Evolutionary conservation across 2,888 invertebrate species (phyloP).

Genomic region (Chironomus riparius): DNA sequence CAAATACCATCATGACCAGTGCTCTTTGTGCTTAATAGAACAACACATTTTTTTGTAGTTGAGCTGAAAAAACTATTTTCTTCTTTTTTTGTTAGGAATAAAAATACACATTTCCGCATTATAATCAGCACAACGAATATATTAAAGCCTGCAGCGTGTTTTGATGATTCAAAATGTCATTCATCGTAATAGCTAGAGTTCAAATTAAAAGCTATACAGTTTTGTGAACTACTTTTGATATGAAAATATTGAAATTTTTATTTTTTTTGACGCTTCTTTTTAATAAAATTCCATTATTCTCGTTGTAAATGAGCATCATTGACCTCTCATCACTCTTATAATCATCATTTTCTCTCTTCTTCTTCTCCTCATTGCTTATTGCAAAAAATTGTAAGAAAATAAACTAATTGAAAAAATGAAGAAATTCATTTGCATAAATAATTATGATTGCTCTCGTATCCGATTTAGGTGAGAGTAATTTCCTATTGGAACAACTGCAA

Average conservation of each 20-base stretch:
- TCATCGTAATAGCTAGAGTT: background rate
- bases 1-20: background rate
- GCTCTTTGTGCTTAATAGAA: background rate
- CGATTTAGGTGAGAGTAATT: slow-evolving; percentile 2
- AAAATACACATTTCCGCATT: slow-evolving; percentile 7
- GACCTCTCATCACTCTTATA: background rate
- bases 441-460: background rate
- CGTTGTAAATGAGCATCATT: background rate
- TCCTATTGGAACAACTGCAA: background rate
- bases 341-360: background rate
- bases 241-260: background rate
- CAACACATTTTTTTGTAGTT: background rate
- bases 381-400: background rate
- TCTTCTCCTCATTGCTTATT: background rate
- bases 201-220: background rate
- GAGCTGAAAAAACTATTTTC: background rate
- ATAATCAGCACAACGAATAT: background rate
- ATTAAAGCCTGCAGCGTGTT: background rate
- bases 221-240: background rate
- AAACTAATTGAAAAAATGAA: background rate
- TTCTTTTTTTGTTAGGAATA: background rate
- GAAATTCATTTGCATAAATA: background rate
- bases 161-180: slow-evolving; percentile 7
- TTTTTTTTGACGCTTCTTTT: background rate
- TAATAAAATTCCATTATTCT: background rate